phyloP scores from a whole-genome alignment of 2,113 vertebrate genomes.

The Cryptomyrus ogoouensis region DNA sequence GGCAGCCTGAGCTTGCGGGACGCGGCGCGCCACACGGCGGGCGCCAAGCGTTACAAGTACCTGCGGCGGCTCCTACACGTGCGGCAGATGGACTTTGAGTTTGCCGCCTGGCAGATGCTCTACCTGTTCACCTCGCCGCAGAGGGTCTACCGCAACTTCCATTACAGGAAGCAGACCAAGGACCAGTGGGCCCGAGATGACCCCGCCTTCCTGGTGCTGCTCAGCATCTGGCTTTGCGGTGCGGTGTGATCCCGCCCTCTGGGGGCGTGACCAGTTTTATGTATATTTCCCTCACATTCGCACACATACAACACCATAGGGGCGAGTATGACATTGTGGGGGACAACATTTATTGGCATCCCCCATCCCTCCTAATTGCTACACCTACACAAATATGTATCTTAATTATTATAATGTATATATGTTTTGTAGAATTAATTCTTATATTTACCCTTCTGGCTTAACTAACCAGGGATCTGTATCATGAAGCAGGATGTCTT shows the following conservation, averaged over 20 bases:
- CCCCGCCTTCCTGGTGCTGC: conserved; percentile 86
- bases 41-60: conserved; percentile 93
- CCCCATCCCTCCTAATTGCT: background rate
- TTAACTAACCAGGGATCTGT: background rate
- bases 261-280: background rate
- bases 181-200: conserved; percentile 98
- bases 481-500: background rate
- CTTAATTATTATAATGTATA: background rate
- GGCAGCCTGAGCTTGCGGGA: conserved; percentile 68
- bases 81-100: conserved; percentile 95
- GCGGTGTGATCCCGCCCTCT: conserved; percentile 32
- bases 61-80: conserved; percentile 82
- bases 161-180: conserved; percentile 97
- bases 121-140: conserved; percentile 95
- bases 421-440: background rate
- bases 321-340: background rate
- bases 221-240: conserved; percentile 96
- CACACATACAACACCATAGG: background rate
- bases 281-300: background rate
- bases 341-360: background rate
- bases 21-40: conserved; percentile 82
- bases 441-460: background rate
- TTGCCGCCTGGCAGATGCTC: conserved; percentile 95
- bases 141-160: conserved; percentile 94
- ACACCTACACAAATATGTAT: background rate